Evolutionary conservation across 2,888 invertebrate genomes (phyloP).

Genomic region (Ceraclea dissimilis): DNA sequence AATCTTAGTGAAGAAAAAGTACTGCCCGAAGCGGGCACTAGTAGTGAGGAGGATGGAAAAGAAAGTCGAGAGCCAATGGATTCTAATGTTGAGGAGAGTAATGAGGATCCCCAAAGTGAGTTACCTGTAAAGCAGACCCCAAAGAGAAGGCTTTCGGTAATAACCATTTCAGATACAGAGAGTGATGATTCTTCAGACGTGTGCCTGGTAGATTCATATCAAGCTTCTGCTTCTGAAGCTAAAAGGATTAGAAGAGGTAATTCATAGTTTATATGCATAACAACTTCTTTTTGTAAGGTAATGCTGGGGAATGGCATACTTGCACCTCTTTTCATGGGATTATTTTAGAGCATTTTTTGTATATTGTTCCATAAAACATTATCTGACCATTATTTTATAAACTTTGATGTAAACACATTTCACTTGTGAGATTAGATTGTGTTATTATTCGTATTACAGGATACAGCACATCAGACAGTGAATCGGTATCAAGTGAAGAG

Average conservation of each 20-base stretch:
- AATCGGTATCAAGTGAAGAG: constrained; percentile 13
- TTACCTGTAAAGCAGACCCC: constrained; percentile 6
- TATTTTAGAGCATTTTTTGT: background rate
- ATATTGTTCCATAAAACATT: too few species aligned
- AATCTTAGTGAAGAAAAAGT: too few species aligned
- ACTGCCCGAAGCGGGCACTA: too few species aligned
- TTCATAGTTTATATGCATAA: constrained; percentile 1
- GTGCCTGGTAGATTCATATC: constrained; percentile 43
- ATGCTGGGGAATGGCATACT: background rate
- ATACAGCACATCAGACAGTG: constrained; percentile 20
- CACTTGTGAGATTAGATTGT: too few species aligned
- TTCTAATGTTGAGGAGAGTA: background rate
- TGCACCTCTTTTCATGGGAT: background rate
- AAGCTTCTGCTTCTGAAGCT: constrained; percentile 45
- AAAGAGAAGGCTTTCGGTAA: constrained; percentile 19
- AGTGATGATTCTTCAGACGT: constrained; percentile 44
- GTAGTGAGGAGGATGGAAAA: background rate
- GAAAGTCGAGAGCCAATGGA: background rate
- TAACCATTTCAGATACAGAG: constrained; percentile 35
- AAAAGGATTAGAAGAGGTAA: constrained; percentile 45
- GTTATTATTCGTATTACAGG: constrained; percentile 8
- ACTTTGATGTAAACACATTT: background rate
- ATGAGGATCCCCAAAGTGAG: background rate
- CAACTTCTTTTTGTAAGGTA: background rate
- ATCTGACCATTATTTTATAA: too few species aligned